These are phyloP conservation scores for Rhinopomastus cyanomelas DNA, from an alignment of 2,113 vertebrate genomes.

Conservation along the genomic window DNA sequence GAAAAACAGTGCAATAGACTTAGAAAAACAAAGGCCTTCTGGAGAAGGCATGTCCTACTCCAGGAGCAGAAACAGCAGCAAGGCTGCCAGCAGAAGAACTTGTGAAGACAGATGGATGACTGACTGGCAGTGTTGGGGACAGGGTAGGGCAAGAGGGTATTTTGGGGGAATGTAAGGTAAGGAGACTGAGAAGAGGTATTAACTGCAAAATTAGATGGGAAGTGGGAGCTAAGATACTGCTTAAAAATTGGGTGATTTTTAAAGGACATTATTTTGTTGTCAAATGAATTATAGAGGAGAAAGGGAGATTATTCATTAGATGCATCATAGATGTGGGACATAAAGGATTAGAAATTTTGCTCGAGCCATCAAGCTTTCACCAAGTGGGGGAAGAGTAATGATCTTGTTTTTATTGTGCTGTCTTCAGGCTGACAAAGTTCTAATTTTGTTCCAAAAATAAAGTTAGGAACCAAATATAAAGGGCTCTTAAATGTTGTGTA, in stretches of 20 bases:
- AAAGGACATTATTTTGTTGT: constrained; percentile 41
- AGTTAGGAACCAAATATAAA: constrained; percentile 11
- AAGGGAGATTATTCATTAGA: constrained; percentile 55
- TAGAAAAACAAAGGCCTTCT: background rate
- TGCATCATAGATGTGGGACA: constrained; percentile 18
- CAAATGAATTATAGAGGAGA: constrained; percentile 44
- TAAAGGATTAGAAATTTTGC: constrained; percentile 34
- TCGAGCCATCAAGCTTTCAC: constrained; percentile 57
- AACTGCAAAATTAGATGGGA: background rate
- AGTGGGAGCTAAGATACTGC: background rate
- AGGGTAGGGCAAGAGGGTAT: background rate
- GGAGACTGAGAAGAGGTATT: background rate
- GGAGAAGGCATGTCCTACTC: background rate
- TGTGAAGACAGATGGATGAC: background rate
- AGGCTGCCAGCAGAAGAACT: background rate
- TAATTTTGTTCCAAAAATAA: constrained; percentile 53
- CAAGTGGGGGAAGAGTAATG: constrained; percentile 23
- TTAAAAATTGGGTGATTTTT: background rate
- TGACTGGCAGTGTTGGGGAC: background rate
- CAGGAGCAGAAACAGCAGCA: background rate
- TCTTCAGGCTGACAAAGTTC: constrained; percentile 38
- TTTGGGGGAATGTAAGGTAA: background rate
- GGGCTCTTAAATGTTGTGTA: background rate
- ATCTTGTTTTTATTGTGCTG: constrained; percentile 38
- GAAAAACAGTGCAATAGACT: background rate